phyloP scores from a whole-genome alignment of 1,140 invertebrate species.

The Mylabris phalerata region DNA sequence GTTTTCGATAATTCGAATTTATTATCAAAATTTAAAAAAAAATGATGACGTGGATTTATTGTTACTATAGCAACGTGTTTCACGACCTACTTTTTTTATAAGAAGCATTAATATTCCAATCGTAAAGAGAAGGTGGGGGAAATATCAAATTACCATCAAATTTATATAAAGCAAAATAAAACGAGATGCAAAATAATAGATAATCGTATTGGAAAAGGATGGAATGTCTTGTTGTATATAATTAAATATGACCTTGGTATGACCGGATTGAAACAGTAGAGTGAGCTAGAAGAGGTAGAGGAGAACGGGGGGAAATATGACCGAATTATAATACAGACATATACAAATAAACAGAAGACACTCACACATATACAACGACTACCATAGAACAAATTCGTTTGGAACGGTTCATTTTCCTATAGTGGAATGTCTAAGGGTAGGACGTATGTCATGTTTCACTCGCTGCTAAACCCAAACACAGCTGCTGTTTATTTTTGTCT shows the following conservation, averaged over 20 bases:
- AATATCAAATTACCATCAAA: neutral
- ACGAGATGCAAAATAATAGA: neutral
- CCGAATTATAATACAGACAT: too few species aligned
- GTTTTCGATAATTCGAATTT: too few species aligned
- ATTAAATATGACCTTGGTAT: too few species aligned
- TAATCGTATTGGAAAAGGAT: neutral
- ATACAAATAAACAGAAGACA: too few species aligned
- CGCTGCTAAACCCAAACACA: neutral
- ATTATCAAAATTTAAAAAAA: too few species aligned
- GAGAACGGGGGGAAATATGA: too few species aligned
- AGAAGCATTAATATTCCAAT: conserved; percentile 1
- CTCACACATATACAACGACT: too few species aligned
- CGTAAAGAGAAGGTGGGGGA: neutral
- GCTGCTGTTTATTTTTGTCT: neutral
- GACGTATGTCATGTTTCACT: neutral
- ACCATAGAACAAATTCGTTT: too few species aligned
- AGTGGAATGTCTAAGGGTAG: conserved; percentile 7
- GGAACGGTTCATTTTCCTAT: too few species aligned
- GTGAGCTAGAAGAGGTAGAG: too few species aligned
- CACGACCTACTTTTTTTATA: neutral
- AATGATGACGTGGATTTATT: neutral
- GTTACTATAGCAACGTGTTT: conserved; percentile 10
- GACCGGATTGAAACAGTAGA: too few species aligned
- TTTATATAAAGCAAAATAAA: neutral
- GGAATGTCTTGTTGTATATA: too few species aligned